phyloP scores from a whole-genome alignment of 2,888 invertebrate genomes.

The Vesta saturnalis region DNA sequence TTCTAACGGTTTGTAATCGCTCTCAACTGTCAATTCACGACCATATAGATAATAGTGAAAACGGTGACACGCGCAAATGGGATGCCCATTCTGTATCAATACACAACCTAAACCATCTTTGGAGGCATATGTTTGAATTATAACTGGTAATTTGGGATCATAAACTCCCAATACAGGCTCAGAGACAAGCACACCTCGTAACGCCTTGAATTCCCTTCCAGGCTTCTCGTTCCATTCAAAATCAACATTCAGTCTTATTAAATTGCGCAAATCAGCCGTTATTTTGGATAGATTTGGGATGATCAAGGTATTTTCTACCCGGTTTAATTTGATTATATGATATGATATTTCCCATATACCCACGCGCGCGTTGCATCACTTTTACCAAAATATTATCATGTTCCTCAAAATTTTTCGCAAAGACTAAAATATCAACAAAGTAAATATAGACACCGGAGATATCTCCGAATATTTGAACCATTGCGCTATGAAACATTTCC shows the following conservation, averaged over 20 bases:
- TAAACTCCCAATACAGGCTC: not conserved
- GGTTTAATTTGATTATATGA: too few species aligned
- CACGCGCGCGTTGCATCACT: too few species aligned
- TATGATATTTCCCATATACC: too few species aligned
- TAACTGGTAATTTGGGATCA: not conserved
- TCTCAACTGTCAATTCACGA: constrained; percentile 43
- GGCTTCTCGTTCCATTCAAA: not conserved
- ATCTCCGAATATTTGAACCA: too few species aligned
- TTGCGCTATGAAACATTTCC: not conserved
- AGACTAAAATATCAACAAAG: not conserved
- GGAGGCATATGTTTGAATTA: not conserved
- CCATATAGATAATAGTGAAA: constrained; percentile 52
- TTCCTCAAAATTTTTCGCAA: not conserved
- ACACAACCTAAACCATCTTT: not conserved
- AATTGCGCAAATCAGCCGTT: too few species aligned
- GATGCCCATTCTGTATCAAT: not conserved
- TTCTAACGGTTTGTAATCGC: constrained; percentile 53
- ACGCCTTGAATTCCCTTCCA: not conserved
- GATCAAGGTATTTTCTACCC: too few species aligned
- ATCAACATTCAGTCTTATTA: too few species aligned
- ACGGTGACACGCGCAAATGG: constrained; percentile 31
- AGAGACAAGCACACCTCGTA: not conserved
- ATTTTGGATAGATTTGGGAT: too few species aligned
- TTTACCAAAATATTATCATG: too few species aligned
- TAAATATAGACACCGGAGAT: not conserved